Evolutionary conservation across 2,797 vertebrate species (phyloP).

Genomic region (Emydoidea blandingii): DNA sequence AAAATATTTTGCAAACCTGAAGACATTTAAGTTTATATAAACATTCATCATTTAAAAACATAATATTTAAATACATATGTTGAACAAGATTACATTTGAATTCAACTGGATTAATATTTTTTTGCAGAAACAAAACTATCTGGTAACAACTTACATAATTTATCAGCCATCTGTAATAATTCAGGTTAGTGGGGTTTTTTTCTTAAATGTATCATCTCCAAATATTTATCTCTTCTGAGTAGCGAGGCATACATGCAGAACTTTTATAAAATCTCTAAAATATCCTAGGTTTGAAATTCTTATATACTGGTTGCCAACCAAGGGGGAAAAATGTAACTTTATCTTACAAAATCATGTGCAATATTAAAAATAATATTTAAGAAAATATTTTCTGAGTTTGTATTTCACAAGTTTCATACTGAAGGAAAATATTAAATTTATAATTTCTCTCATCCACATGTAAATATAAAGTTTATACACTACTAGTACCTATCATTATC

Average conservation of each 20-base stretch:
- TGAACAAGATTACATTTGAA: slow-evolving; percentile 5
- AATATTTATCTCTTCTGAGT: slow-evolving; percentile 1
- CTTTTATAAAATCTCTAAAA: neutral
- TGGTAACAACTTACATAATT: slow-evolving; percentile 77
- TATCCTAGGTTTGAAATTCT: neutral
- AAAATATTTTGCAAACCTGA: neutral
- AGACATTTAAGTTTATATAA: neutral
- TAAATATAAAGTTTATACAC: too few relatives aligned
- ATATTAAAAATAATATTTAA: neutral
- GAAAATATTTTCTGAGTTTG: neutral
- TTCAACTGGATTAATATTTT: slow-evolving; percentile 20
- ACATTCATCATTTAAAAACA: neutral
- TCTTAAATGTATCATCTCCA: neutral
- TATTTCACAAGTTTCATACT: neutral
- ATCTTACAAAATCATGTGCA: neutral
- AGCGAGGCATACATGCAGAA: neutral
- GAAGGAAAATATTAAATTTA: too few relatives aligned
- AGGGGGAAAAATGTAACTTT: neutral
- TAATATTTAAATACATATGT: neutral
- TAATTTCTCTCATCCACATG: too few relatives aligned
- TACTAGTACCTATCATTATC: too few relatives aligned
- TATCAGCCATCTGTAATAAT: slow-evolving; percentile 75
- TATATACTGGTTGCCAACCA: neutral
- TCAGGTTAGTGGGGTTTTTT: slow-evolving; percentile 77
- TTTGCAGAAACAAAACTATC: slow-evolving; percentile 36